phyloP scores from a whole-genome alignment of 1,140 invertebrate species.

The Eumeta japonica region DNA sequence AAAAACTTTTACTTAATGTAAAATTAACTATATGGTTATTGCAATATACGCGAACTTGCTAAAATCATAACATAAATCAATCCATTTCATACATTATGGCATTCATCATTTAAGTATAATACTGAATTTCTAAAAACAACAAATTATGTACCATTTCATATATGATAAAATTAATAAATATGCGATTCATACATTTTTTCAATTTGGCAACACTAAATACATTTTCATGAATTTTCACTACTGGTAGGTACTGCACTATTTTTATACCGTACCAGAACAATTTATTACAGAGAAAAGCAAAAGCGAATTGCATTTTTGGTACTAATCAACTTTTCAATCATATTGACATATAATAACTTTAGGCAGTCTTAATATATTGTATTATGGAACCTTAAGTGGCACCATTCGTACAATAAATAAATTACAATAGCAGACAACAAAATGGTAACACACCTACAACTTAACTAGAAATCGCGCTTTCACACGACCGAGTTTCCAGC shows the following conservation, averaged over 20 bases:
- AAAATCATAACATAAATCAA: conserved; percentile 29
- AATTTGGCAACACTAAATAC: too few species aligned
- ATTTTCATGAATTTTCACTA: too few species aligned
- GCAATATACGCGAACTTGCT: conserved; percentile 19
- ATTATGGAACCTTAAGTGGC: conserved; percentile 36
- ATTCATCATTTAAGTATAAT: conserved; percentile 45
- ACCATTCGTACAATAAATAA: conserved; percentile 39
- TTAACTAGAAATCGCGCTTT: conserved; percentile 31
- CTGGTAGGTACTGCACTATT: too few species aligned
- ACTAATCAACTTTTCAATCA: conserved; percentile 43
- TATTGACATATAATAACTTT: conserved; percentile 46
- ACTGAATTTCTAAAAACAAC: conserved; percentile 55
- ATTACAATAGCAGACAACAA: conserved; percentile 41
- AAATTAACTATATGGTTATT: conserved; percentile 30
- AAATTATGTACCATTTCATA: too few species aligned
- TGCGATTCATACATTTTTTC: too few species aligned
- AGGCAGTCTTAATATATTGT: conserved; percentile 53
- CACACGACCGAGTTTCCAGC: too few species aligned
- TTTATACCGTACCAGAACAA: too few species aligned
- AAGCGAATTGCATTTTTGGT: too few species aligned
- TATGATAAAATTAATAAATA: too few species aligned
- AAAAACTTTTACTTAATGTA: conserved; percentile 36
- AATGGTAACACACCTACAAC: conserved; percentile 51
- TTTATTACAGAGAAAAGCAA: too few species aligned
- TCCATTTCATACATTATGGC: conserved; percentile 53